Evolutionary conservation across 2,797 vertebrate genomes (phyloP).

Genomic region (Hirundo rustica): DNA sequence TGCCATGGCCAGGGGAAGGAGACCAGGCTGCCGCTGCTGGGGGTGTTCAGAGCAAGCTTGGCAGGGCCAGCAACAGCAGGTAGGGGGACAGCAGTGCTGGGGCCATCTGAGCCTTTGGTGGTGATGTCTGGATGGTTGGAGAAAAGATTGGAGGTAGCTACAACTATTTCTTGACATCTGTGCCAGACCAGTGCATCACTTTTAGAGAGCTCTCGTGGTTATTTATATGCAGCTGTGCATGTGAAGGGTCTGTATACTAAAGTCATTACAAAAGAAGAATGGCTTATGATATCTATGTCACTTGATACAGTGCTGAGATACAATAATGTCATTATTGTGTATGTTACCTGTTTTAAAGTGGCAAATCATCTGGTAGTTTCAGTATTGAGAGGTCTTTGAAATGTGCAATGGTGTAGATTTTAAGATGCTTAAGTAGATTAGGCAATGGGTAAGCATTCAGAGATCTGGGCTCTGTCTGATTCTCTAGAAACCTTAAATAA

Average conservation of each 20-base stretch:
- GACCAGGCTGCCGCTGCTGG: background rate
- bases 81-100: background rate
- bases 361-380: background rate
- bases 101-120: background rate
- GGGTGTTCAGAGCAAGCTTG: background rate
- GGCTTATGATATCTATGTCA: background rate
- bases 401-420: background rate
- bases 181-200: background rate
- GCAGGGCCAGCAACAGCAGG: background rate
- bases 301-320: background rate
- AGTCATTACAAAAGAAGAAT: background rate
- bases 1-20: background rate
- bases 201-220: background rate
- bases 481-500: background rate
- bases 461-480: background rate
- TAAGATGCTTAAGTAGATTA: background rate
- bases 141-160: background rate
- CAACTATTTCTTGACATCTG: background rate
- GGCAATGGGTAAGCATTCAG: background rate
- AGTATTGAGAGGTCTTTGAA: background rate
- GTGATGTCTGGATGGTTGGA: background rate
- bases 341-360: background rate
- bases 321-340: background rate
- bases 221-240: background rate
- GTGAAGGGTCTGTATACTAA: background rate